These are phyloP conservation scores for Phymatocera aterrima DNA, from an alignment of 2,888 invertebrate genomes.

Conservation along the genomic window DNA sequence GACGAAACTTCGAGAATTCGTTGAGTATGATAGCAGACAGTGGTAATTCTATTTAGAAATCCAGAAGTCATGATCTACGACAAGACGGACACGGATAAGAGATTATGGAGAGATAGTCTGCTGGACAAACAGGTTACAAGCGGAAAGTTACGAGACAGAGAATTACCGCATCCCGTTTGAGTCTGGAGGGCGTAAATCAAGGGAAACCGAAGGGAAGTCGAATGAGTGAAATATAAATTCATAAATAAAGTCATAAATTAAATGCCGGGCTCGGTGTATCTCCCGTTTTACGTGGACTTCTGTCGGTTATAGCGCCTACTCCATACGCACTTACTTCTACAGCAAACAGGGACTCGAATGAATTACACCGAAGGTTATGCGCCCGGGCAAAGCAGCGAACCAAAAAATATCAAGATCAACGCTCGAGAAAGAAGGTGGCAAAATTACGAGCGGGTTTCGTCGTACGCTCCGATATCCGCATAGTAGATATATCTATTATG, in stretches of 20 bases:
- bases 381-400: background rate
- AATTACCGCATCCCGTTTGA: background rate
- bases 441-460: no score
- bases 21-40: no score
- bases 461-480: no score
- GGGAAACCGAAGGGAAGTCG: slow-evolving; percentile 30
- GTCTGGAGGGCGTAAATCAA: slow-evolving; percentile 37
- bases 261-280: background rate
- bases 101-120: slow-evolving; percentile 16
- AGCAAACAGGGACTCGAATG: background rate
- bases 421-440: background rate
- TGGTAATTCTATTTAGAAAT: no score
- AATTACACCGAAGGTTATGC: slow-evolving; percentile 4
- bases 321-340: background rate
- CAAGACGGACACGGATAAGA: background rate
- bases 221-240: slow-evolving; percentile 45
- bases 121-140: background rate
- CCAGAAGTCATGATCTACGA: no score
- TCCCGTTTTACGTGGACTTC: slow-evolving; percentile 24
- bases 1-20: no score
- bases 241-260: slow-evolving; percentile 44
- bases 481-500: background rate
- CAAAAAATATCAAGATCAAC: background rate
- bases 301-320: slow-evolving; percentile 10
- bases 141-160: background rate